phyloP scores from a whole-genome alignment of 2,113 vertebrate species.

The Neolamprologus sp. region DNA sequence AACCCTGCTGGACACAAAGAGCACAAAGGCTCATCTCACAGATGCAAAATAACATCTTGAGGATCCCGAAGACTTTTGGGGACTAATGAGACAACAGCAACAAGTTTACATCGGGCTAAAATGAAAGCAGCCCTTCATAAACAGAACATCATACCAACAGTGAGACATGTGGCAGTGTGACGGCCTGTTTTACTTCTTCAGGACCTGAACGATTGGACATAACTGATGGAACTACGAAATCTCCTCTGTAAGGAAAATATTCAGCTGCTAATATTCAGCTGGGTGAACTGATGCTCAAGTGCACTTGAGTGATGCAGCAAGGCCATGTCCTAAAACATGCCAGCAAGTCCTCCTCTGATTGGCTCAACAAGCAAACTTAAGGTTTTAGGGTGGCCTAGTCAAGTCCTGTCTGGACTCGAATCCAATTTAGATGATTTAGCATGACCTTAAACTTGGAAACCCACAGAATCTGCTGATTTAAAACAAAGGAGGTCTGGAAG shows the following conservation, averaged over 20 bases:
- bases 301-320: neutral
- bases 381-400: neutral
- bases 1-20: neutral
- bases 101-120: neutral
- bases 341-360: neutral
- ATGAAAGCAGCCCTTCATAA: neutral
- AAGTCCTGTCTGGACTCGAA: neutral
- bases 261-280: neutral
- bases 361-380: neutral
- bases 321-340: neutral
- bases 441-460: neutral
- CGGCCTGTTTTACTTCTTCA: neutral
- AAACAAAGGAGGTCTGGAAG: neutral
- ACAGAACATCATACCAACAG: neutral
- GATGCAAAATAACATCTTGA: neutral
- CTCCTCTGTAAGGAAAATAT: neutral
- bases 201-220: neutral
- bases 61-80: neutral
- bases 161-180: neutral
- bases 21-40: neutral
- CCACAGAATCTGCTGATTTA: fast-evolving
- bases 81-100: neutral
- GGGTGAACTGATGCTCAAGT: neutral
- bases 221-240: neutral
- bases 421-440: neutral